Evolutionary conservation across 2,113 vertebrate genomes (phyloP).

Genomic region (Periophthalmus modestus): DNA sequence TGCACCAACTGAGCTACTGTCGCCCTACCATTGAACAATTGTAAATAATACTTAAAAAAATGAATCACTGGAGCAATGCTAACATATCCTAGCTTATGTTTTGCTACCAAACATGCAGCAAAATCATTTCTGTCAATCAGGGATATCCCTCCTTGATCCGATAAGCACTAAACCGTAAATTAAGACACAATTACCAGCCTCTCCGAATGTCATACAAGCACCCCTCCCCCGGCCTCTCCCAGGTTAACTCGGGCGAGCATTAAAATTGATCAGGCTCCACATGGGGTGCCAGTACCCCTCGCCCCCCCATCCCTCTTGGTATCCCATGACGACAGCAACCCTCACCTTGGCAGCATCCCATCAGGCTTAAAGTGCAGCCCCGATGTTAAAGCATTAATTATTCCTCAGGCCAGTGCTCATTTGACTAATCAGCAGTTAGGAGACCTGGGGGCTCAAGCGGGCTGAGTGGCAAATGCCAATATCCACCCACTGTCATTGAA

Average conservation of each 20-base stretch:
- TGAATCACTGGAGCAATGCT: too few relatives aligned
- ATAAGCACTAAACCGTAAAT: conserved; percentile 38
- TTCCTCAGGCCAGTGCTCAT: conserved; percentile 77
- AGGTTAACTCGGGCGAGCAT: conserved; percentile 79
- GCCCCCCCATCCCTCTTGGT: not conserved
- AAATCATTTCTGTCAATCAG: not conserved
- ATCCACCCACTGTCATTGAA: conserved; percentile 72
- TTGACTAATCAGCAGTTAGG: conserved; percentile 88
- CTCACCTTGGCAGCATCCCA: conserved; percentile 69
- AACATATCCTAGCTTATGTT: not conserved
- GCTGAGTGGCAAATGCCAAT: conserved; percentile 96
- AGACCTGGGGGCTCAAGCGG: conserved; percentile 69
- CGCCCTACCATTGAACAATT: too few relatives aligned
- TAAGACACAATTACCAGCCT: conserved; percentile 46
- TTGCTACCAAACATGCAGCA: not conserved
- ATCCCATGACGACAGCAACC: conserved; percentile 61
- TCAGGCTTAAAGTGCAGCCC: conserved; percentile 73
- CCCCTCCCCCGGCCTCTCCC: conserved; percentile 67
- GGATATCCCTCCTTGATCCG: conserved; percentile 32
- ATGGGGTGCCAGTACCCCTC: conserved; percentile 36
- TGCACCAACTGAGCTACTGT: too few relatives aligned
- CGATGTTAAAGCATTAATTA: conserved; percentile 86
- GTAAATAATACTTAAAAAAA: too few relatives aligned
- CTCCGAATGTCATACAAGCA: conserved; percentile 48
- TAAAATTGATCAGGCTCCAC: conserved; percentile 78